Evolutionary conservation across 2,113 vertebrate species (phyloP), one percentile per base, ranked within the genome.

Genomic region (Brienomyrus longianalis): DNA sequence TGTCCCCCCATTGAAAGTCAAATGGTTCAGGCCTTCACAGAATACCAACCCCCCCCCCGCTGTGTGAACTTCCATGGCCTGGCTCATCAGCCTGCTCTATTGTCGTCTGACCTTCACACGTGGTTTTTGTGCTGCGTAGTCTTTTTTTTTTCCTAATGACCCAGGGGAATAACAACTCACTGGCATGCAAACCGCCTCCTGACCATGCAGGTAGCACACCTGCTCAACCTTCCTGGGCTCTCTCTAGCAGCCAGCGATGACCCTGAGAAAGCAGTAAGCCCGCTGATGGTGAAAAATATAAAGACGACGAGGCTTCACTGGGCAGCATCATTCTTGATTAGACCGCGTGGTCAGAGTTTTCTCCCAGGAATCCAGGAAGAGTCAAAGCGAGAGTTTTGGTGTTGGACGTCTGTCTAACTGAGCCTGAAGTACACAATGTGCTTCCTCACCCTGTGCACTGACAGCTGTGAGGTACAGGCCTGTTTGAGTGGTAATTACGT

Each of bases 401-500:
- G 39, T 39, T 39, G 39, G 39, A 39, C 39, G 39, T 90, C 92
- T 87, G 50, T 88, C 83, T 86, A 89, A 92, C 91, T 84, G 52
- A 88, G 83, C 43, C 52, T 91, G 90, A 92, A 86, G 90, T 43
- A 87, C 90, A 85, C 66, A 90, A 54, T 88, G 90, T 39, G 52
- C 50, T 2, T 89, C 89, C 89, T 39, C 21, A 80, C 50, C 39
- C 27, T 56, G 31, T 21, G 80, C 48, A 85, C 66, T 88, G 66
- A 47, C 47, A 83, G 91, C 74, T 66, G 35, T 92, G 90, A 93
- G 51, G 91, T 90, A 94, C 84, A 70, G 88, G 51, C 45, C 2
- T 85, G 27, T 91, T 89, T 90, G 86, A 87, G 84, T 84, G 54
- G 90, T 90, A 93, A 94, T 94, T 92, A 92, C 86, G 45, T 50